Conservation (phyloP, 1,140 invertebrate species). For the Dinoponera quadriceps region DNA sequence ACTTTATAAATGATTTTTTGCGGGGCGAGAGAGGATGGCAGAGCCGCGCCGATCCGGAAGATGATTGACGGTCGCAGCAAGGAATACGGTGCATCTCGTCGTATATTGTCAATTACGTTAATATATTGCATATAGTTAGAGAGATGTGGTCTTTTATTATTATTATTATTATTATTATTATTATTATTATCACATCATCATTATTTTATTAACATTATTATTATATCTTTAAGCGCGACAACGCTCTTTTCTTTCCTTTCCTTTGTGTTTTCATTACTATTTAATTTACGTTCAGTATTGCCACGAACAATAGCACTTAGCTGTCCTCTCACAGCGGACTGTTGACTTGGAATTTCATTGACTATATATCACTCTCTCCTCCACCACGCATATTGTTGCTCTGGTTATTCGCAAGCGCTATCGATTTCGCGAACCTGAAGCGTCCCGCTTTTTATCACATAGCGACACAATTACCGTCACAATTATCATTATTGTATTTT, state of each 20-base stretch:
- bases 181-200: constrained; percentile 53
- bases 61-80: not conserved
- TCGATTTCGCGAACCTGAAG: constrained; percentile 33
- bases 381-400: constrained; percentile 51
- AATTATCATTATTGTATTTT: constrained; percentile 59
- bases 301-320: constrained; percentile 61
- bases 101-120: constrained; percentile 41
- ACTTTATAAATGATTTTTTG: too few relatives aligned
- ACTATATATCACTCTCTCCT: constrained; percentile 1
- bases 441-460: constrained; percentile 36
- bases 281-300: constrained; percentile 83
- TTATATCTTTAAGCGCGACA: constrained; percentile 31
- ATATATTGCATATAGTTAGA: constrained; percentile 50
- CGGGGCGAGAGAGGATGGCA: too few relatives aligned
- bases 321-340: constrained; percentile 46
- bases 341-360: constrained; percentile 60
- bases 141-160: too few relatives aligned
- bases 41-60: too few relatives aligned
- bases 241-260: not conserved
- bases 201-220: constrained; percentile 32
- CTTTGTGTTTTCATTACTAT: constrained; percentile 67
- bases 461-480: constrained; percentile 51
- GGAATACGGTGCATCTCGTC: constrained; percentile 55
- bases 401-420: constrained; percentile 52
- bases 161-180: constrained; percentile 55